phyloP scores from a whole-genome alignment of 2,113 vertebrate genomes.

The Elanoides forficatus region DNA sequence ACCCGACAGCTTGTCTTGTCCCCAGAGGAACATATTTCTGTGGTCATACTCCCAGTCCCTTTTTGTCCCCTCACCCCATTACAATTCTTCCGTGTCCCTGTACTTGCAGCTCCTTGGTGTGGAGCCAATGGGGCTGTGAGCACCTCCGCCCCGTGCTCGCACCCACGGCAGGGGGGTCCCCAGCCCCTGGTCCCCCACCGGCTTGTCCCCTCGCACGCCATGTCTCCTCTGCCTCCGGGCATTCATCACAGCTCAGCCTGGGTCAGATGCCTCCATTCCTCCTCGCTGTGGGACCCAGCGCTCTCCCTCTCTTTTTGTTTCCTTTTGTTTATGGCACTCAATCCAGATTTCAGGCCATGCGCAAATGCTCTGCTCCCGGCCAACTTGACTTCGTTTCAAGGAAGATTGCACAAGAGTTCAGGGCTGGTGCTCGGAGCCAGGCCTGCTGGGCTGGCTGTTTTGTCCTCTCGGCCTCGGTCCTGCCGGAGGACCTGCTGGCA shows the following conservation, averaged over 20 bases:
- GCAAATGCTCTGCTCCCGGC: conserved; percentile 42
- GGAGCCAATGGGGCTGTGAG: background rate
- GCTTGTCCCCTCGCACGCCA: rapidly evolving
- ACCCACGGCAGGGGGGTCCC: background rate
- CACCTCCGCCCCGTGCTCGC: background rate
- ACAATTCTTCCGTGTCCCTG: background rate
- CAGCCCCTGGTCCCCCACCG: background rate
- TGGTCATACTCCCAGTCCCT: background rate
- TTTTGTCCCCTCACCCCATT: background rate
- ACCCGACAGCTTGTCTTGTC: background rate
- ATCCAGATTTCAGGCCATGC: conserved; percentile 39
- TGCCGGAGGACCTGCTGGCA: conserved; percentile 48
- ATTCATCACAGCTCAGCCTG: background rate
- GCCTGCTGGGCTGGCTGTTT: conserved; percentile 46
- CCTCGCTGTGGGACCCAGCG: background rate
- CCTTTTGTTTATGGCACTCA: conserved; percentile 58
- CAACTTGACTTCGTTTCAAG: conserved; percentile 41
- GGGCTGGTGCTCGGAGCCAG: conserved; percentile 47
- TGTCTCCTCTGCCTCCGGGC: background rate
- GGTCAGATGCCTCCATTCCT: conserved; percentile 11
- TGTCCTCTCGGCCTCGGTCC: conserved; percentile 26
- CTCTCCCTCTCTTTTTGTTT: conserved; percentile 50
- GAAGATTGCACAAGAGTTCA: conserved; percentile 60
- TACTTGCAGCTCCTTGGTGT: background rate
- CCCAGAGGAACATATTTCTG: background rate